A percentile compares a stretch with the other conserved stretches of the same genome.
phyloP scores from a whole-genome alignment of 2,888 invertebrate species.

The Polydrusus pterygomalis region DNA sequence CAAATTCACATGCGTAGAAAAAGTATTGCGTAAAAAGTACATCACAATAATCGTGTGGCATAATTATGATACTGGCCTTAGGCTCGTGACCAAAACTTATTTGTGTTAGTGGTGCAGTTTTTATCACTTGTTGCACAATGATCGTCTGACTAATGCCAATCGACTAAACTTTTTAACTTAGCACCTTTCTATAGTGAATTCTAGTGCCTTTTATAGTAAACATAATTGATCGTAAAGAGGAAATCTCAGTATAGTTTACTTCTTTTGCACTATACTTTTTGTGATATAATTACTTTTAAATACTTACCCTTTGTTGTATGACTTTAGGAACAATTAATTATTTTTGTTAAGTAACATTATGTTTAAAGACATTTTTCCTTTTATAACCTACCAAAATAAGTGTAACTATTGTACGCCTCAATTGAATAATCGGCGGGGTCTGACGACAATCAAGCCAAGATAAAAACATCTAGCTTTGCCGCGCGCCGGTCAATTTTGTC shows the following conservation, averaged over 20 bases:
- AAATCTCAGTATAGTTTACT: slow-evolving; percentile 28
- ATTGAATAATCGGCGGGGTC: too few relatives aligned
- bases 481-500: too few relatives aligned
- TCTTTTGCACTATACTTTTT: slow-evolving; percentile 36
- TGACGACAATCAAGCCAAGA: too few relatives aligned
- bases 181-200: slow-evolving; percentile 33
- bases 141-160: slow-evolving; percentile 1
- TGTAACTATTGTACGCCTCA: too few relatives aligned
- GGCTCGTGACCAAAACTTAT: too few relatives aligned
- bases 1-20: too few relatives aligned
- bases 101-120: too few relatives aligned
- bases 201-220: slow-evolving; percentile 31
- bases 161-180: not conserved
- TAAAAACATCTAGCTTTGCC: too few relatives aligned
- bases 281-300: slow-evolving; percentile 40
- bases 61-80: too few relatives aligned
- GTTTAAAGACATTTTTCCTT: not conserved
- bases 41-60: too few relatives aligned
- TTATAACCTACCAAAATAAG: too few relatives aligned
- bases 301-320: not conserved
- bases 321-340: not conserved
- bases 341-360: not conserved
- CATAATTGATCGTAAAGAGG: not conserved
- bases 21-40: too few relatives aligned
- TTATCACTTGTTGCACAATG: not conserved